phyloP scores from a whole-genome alignment of 2,797 vertebrate species.

The Takifugu ocellatus region DNA sequence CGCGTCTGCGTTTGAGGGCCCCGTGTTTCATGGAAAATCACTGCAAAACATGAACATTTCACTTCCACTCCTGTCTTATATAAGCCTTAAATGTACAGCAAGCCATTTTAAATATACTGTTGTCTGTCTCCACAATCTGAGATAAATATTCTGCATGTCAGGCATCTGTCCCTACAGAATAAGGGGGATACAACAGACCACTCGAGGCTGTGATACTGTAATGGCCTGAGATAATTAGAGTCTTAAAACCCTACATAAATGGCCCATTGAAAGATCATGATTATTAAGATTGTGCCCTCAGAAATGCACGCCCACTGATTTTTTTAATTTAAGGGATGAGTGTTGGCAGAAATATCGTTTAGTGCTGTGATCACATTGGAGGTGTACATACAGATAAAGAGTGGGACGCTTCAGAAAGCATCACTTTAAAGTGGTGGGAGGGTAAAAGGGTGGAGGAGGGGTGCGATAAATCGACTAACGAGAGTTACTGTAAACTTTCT shows the following conservation, averaged over 20 bases:
- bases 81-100: constrained; percentile 1
- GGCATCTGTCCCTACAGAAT: constrained; percentile 71
- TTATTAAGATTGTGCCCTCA: constrained; percentile 75
- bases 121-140: constrained; percentile 35
- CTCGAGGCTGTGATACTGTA: constrained; percentile 80
- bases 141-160: constrained; percentile 57
- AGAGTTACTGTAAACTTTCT: constrained; percentile 80
- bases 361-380: constrained; percentile 74
- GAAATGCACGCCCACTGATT: constrained; percentile 79
- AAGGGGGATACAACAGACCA: constrained; percentile 70
- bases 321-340: constrained; percentile 82
- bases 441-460: constrained; percentile 48
- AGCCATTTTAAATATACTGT: not conserved
- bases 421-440: constrained; percentile 64
- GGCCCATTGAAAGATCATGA: constrained; percentile 77
- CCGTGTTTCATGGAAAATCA: constrained; percentile 31
- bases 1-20: constrained; percentile 31
- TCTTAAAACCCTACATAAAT: constrained; percentile 81
- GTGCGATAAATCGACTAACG: constrained; percentile 82
- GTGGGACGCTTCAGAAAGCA: constrained; percentile 79
- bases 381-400: constrained; percentile 81
- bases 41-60: constrained; percentile 23
- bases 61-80: constrained; percentile 6
- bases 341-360: constrained; percentile 81
- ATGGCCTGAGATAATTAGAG: constrained; percentile 81